Evolutionary conservation across 1,140 invertebrate genomes (phyloP).

Genomic region (Macrobrachium nipponense): DNA sequence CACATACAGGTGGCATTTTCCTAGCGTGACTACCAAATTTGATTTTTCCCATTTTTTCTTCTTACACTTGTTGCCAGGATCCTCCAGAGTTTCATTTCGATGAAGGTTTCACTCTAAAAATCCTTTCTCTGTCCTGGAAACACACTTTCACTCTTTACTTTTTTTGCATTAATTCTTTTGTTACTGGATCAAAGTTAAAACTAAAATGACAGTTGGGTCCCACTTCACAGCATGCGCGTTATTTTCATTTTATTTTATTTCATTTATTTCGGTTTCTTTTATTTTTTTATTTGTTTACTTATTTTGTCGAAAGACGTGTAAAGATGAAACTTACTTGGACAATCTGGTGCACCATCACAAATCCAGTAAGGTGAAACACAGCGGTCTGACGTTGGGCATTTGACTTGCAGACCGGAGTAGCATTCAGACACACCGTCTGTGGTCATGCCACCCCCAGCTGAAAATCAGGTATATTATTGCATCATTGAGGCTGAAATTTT

Average conservation of each 20-base stretch:
- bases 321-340: constrained; percentile 15
- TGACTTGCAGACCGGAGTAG: constrained; percentile 32
- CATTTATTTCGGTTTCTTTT: too few relatives aligned
- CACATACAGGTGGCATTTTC: too few relatives aligned
- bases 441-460: constrained; percentile 35
- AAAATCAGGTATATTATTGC: background rate
- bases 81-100: background rate
- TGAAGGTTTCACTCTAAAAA: too few relatives aligned
- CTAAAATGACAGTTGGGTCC: too few relatives aligned
- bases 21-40: too few relatives aligned
- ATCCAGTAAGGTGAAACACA: constrained; percentile 55
- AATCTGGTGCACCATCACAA: constrained; percentile 41
- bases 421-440: constrained; percentile 49
- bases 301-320: background rate
- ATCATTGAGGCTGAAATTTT: background rate
- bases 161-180: too few relatives aligned
- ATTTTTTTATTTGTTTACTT: too few relatives aligned
- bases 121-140: too few relatives aligned
- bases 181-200: too few relatives aligned
- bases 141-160: too few relatives aligned
- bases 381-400: constrained; percentile 38
- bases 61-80: background rate
- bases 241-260: too few relatives aligned
- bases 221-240: too few relatives aligned
- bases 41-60: background rate